Percentiles rank a stretch among this genome's conserved stretches.
phyloP scores from a whole-genome alignment of 2,113 vertebrate genomes.

The Rafetus swinhoei region DNA sequence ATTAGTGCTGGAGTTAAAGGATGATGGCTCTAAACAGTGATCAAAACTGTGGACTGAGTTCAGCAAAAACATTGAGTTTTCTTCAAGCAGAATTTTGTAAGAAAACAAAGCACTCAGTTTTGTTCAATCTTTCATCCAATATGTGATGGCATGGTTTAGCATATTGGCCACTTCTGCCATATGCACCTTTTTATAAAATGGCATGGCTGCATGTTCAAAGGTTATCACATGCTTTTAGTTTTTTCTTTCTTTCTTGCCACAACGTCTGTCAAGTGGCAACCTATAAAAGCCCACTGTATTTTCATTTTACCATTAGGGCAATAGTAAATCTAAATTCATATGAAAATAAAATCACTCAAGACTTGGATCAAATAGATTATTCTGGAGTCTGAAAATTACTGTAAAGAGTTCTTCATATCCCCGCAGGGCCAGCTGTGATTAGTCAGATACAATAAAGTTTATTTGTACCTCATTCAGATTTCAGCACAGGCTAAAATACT shows the following conservation, averaged over 20 bases:
- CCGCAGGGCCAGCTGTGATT: background rate
- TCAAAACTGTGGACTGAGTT: slow-evolving; percentile 41
- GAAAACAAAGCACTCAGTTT: background rate
- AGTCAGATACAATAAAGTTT: accelerated
- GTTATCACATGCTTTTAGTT: background rate
- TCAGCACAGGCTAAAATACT: background rate
- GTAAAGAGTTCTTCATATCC: background rate
- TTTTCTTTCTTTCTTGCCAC: slow-evolving; percentile 31
- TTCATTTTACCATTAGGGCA: background rate
- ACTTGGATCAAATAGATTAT: background rate
- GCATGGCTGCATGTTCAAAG: background rate
- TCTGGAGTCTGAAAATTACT: accelerated
- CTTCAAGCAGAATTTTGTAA: slow-evolving; percentile 15
- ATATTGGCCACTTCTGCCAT: background rate
- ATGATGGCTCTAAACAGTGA: slow-evolving; percentile 71
- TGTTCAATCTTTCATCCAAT: slow-evolving; percentile 1
- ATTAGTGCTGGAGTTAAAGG: slow-evolving; percentile 68
- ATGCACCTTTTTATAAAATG: background rate
- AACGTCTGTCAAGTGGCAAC: background rate
- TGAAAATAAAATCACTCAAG: background rate
- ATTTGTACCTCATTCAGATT: slow-evolving; percentile 25
- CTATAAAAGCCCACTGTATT: background rate
- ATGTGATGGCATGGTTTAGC: background rate
- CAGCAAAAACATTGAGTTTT: slow-evolving; percentile 33
- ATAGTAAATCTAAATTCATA: accelerated